Percentiles rank a stretch among this genome's conserved stretches.
Conservation (phyloP, 2,797 vertebrate species). For the Amblyopsis hoosieri region DNA sequence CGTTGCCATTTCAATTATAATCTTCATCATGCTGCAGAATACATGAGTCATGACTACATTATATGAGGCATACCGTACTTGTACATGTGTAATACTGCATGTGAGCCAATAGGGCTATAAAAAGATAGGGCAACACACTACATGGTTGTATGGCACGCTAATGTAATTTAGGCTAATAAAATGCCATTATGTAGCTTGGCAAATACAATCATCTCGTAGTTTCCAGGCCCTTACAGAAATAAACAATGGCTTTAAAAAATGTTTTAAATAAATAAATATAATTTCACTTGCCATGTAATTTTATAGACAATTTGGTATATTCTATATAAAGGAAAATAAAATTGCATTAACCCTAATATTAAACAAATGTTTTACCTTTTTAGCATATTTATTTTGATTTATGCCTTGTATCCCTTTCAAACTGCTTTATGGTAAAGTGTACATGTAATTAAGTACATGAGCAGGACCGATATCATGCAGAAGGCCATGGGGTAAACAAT, state of each 20-base stretch:
- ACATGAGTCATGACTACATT: too few relatives aligned
- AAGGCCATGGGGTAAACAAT: too few relatives aligned
- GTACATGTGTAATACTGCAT: background rate
- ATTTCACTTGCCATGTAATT: slow-evolving; percentile 24
- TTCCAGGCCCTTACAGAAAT: slow-evolving; percentile 4
- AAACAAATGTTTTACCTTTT: too few relatives aligned
- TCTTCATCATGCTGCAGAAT: background rate
- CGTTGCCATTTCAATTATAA: background rate
- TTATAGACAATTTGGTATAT: too few relatives aligned
- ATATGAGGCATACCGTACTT: too few relatives aligned
- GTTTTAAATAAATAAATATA: slow-evolving; percentile 1
- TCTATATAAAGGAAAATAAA: background rate
- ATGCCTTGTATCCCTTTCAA: too few relatives aligned
- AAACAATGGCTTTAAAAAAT: slow-evolving; percentile 23
- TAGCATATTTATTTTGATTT: too few relatives aligned
- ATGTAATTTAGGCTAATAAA: slow-evolving; percentile 32
- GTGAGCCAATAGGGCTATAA: background rate
- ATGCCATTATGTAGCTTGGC: slow-evolving; percentile 5
- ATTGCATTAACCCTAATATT: background rate
- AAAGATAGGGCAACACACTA: background rate
- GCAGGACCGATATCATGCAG: too few relatives aligned
- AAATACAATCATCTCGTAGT: slow-evolving; percentile 37
- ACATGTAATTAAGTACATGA: too few relatives aligned
- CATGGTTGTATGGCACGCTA: slow-evolving; percentile 30
- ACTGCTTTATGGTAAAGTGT: too few relatives aligned